Evolutionary conservation across 2,888 invertebrate genomes (phyloP).

Genomic region (Cosmia pyralina): DNA sequence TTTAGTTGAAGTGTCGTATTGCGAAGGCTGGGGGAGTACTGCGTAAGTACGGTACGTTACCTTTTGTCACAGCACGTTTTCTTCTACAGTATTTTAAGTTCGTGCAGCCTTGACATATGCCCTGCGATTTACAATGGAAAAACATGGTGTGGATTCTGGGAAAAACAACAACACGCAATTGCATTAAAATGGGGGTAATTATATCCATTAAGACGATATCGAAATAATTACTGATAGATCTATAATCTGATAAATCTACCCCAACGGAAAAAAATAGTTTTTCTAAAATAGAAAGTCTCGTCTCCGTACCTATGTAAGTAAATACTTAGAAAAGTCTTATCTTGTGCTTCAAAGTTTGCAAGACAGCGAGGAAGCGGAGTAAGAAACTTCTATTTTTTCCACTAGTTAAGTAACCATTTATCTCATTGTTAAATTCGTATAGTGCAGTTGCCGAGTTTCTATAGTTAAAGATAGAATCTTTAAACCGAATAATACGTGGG

Average conservation of each 20-base stretch:
- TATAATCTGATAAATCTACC: not conserved
- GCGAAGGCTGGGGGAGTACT: constrained; percentile 63
- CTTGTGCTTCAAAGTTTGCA: not conserved
- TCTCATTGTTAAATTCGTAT: not conserved
- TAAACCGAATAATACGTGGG: constrained; percentile 7
- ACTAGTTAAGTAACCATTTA: constrained; percentile 1
- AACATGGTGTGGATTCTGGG: constrained; percentile 18
- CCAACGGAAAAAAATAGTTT: not conserved
- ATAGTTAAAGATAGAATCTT: constrained; percentile 23
- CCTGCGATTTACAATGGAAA: constrained; percentile 7
- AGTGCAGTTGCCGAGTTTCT: not conserved
- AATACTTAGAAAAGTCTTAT: not conserved
- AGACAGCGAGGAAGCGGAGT: constrained; percentile 15
- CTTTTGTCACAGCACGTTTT: constrained; percentile 43
- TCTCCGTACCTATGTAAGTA: not conserved
- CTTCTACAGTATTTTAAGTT: constrained; percentile 52
- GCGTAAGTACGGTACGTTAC: constrained; percentile 54
- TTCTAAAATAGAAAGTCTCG: too few relatives aligned
- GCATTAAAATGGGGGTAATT: constrained; percentile 19
- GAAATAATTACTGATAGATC: not conserved
- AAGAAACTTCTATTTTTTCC: constrained; percentile 6
- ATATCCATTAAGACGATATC: constrained; percentile 6
- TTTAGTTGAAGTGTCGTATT: constrained; percentile 54
- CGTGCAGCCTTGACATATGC: constrained; percentile 27
- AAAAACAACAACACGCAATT: constrained; percentile 25